Conservation (phyloP, 2,113 vertebrate genomes). For the Oreamnos americanus region DNA sequence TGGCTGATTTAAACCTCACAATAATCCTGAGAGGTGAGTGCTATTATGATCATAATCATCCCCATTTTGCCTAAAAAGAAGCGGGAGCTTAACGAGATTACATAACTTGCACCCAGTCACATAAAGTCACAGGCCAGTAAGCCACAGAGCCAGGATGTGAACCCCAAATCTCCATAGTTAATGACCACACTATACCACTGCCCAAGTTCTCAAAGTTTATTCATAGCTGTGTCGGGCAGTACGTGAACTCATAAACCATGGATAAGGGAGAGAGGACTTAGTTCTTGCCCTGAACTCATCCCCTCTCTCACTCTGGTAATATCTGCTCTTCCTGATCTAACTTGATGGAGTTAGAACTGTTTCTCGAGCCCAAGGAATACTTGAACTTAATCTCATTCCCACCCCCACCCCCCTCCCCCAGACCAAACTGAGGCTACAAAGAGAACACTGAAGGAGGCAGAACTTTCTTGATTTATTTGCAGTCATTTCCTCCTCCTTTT, state of each 20-base stretch:
- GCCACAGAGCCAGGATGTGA: not conserved
- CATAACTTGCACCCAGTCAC: constrained; percentile 10
- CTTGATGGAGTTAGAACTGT: not conserved
- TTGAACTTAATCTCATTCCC: not conserved
- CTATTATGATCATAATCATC: not conserved
- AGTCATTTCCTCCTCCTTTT: not conserved
- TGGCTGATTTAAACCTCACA: not conserved
- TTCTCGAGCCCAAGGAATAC: not conserved
- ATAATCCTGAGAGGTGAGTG: not conserved
- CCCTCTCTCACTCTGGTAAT: not conserved
- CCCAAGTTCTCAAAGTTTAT: not conserved
- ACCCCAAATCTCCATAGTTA: not conserved
- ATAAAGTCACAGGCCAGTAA: not conserved
- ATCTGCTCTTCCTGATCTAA: not conserved
- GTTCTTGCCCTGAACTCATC: not conserved
- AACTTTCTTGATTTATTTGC: not conserved
- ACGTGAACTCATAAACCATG: not conserved
- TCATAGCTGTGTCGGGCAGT: not conserved
- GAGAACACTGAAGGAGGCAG: not conserved
- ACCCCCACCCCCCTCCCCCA: not conserved
- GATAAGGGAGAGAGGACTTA: not conserved
- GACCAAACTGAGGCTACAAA: not conserved
- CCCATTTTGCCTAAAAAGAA: constrained; percentile 6
- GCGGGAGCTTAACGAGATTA: not conserved
- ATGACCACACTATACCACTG: not conserved